These are phyloP conservation scores for Protophormia terraenovae DNA, from an alignment of 2,888 invertebrate species.

Conservation along the genomic window DNA sequence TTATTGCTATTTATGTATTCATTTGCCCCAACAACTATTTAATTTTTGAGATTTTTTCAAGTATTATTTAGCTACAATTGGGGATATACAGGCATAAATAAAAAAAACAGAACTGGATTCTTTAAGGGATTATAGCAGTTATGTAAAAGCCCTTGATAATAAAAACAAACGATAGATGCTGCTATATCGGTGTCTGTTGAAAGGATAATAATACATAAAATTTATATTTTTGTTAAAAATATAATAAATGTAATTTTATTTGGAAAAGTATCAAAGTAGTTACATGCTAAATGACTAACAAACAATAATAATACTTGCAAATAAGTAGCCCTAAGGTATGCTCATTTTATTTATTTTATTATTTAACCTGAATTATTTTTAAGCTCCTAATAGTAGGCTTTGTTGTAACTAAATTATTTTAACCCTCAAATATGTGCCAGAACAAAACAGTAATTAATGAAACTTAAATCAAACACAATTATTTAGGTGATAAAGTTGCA, in stretches of 20 bases:
- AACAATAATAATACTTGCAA: not conserved
- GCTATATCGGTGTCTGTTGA: not conserved
- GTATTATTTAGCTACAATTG: constrained; percentile 41
- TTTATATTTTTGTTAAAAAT: constrained; percentile 2
- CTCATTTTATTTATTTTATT: not conserved
- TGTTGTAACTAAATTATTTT: not conserved
- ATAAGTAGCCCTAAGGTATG: not conserved
- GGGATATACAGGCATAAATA: constrained; percentile 35
- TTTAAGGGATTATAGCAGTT: constrained; percentile 1
- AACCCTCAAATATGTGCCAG: not conserved
- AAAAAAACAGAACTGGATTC: constrained; percentile 37
- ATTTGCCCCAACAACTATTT: not conserved
- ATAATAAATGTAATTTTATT: constrained; percentile 9
- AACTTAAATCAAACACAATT: not conserved
- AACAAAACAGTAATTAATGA: not conserved
- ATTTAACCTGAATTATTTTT: not conserved
- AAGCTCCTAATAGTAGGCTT: not conserved
- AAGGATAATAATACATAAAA: not conserved
- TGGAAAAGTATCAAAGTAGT: not conserved
- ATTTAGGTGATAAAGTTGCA: not conserved
- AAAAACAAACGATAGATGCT: not conserved
- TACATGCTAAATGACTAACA: not conserved
- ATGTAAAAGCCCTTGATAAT: not conserved
- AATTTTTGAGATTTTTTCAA: constrained; percentile 4
- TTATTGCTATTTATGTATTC: not conserved